Percentiles rank a stretch among this genome's conserved stretches.
These are phyloP conservation scores for Drosophila parvula DNA, from an alignment of 1,140 invertebrate species.

Conservation along the genomic window DNA sequence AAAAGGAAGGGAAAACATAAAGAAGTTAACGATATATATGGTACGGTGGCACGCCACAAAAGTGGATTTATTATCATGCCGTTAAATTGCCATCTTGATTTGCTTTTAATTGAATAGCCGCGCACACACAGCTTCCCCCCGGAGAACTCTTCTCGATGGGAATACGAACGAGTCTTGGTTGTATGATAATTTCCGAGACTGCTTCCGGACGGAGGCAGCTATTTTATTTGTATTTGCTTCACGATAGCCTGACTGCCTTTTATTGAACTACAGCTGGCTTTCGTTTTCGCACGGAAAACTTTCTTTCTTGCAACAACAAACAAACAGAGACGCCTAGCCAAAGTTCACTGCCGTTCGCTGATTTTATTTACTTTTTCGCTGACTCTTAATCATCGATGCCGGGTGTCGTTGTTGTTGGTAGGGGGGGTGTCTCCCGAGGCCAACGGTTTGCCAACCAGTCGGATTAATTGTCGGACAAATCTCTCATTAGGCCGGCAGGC, in stretches of 20 bases:
- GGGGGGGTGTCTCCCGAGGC: not conserved
- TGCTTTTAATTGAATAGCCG: constrained; percentile 34
- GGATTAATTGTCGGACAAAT: constrained; percentile 50
- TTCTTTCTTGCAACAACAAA: constrained; percentile 23
- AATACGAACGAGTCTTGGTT: not conserved
- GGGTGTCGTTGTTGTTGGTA: not conserved
- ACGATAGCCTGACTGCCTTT: not conserved
- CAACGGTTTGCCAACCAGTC: constrained; percentile 26
- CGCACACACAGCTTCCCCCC: not conserved
- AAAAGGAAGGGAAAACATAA: not conserved
- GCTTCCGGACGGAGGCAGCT: constrained; percentile 11
- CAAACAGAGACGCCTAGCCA: not conserved
- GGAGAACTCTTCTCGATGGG: constrained; percentile 15
- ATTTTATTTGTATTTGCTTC: not conserved
- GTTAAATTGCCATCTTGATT: constrained; percentile 42
- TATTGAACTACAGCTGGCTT: constrained; percentile 12
- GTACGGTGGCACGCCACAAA: constrained; percentile 24
- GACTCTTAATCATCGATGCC: constrained; percentile 28
- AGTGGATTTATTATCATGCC: constrained; percentile 39
- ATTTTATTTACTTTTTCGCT: constrained; percentile 8
- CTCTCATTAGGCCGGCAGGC: constrained; percentile 46
- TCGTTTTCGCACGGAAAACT: constrained; percentile 21
- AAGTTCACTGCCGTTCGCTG: constrained; percentile 41
- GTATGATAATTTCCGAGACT: constrained; percentile 13
- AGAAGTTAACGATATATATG: constrained; percentile 23